Base-by-base conservation (phyloP, 2,888 invertebrate genomes). In the Amblyjoppa fuscipennis region DNA sequence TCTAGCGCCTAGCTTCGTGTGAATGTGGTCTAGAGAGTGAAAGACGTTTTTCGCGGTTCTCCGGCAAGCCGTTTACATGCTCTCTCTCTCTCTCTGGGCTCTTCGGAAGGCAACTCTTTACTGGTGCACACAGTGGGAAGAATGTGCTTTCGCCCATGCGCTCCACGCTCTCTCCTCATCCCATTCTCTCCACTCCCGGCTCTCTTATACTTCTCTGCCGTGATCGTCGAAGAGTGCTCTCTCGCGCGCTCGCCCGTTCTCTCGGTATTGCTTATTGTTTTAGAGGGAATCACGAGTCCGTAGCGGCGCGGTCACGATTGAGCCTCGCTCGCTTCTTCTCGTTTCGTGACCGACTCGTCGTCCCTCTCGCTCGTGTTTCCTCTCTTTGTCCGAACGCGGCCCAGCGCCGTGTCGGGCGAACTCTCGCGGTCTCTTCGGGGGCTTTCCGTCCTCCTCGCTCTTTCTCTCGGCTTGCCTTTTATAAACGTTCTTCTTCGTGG, bases 211-310 rank as follows among this genome's bases (percentile, higher is more conserved):
- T 80, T 85, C 82, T 83, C 82, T 83, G 45, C 61, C 68, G 83
- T 73, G 83, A 83, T 81, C 83, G 45, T 74, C 83, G 59, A 71
- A 49, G 69, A 70, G 64, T 20, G 64, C 45, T 45, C 68, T 74
- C 59, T 49, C 13, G 61, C 61, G 61, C 61, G 61, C 61, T 13
- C 28, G 76, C 53, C 68, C 53, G 38, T 66, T 82, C 82, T 79
- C 75, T 41, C 69, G 77, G 85, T 89, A 87, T 89, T 84, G 87
- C 87, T 89, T 89, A 89, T 89, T 89, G 89, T 89, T 88, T 89
- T 88, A 88, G 88, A 89, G 86, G 80, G 88, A 88, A 89, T 89
- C 89, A 87, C 88, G 89, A 89, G 87, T 87, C 82, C 86, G 86
- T 84, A 80, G 87, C 84, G 84, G 86, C 81, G 86, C 87, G 84